Evolutionary conservation across 2,888 invertebrate species (phyloP).

Genomic region (Brachyptera putata): DNA sequence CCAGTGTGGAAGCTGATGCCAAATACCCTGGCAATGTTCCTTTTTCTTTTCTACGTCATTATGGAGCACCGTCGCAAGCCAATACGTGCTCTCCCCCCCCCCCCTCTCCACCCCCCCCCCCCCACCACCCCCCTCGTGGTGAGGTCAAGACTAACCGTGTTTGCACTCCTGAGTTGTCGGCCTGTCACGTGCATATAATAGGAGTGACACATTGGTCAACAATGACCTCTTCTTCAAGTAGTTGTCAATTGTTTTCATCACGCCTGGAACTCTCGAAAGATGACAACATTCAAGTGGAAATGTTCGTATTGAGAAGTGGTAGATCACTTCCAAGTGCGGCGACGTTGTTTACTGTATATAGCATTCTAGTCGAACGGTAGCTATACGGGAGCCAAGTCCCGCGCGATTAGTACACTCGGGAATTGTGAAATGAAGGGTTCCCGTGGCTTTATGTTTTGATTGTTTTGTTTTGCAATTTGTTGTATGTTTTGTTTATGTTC

Average conservation of each 20-base stretch:
- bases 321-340: too few relatives aligned
- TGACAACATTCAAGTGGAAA: too few relatives aligned
- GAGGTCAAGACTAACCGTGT: constrained; percentile 17
- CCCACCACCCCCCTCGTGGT: neutral
- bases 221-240: neutral
- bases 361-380: too few relatives aligned
- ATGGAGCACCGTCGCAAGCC: constrained; percentile 2
- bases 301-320: too few relatives aligned
- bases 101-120: neutral
- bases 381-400: too few relatives aligned
- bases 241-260: constrained; percentile 8
- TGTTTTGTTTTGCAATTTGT: too few relatives aligned
- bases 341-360: too few relatives aligned
- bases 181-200: neutral
- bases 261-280: neutral
- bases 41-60: constrained; percentile 4
- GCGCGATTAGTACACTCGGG: too few relatives aligned
- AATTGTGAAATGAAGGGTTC: too few relatives aligned
- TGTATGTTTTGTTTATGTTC: too few relatives aligned
- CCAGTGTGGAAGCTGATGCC: constrained; percentile 5
- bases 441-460: too few relatives aligned
- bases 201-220: constrained; percentile 6
- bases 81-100: neutral
- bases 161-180: constrained; percentile 1
- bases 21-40: constrained; percentile 16